These are phyloP conservation scores for Lycocorax pyrrhopterus DNA, from an alignment of 2,113 vertebrate genomes.

Conservation along the genomic window DNA sequence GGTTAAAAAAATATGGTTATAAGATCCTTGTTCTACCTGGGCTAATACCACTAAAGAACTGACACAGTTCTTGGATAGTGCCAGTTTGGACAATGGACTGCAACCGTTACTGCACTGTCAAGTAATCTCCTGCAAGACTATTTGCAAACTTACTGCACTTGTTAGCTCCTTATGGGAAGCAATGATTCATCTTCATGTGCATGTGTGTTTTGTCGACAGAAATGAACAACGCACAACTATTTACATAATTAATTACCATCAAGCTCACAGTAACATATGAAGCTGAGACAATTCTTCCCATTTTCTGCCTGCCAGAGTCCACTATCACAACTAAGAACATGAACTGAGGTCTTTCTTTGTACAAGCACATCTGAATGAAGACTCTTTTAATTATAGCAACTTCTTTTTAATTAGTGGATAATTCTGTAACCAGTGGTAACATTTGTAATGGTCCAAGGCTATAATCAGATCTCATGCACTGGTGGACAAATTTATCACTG, in stretches of 20 bases:
- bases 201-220: neutral
- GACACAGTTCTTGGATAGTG: neutral
- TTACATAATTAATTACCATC: conserved; percentile 36
- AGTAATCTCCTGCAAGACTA: neutral
- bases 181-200: neutral
- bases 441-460: neutral
- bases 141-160: neutral
- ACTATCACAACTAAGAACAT: neutral
- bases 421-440: conserved; percentile 22
- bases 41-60: neutral
- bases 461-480: neutral
- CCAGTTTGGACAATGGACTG: neutral
- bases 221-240: neutral
- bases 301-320: conserved; percentile 39
- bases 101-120: neutral
- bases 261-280: neutral
- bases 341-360: conserved; percentile 9
- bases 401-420: neutral
- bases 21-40: neutral
- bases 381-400: conserved; percentile 15
- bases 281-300: conserved; percentile 12
- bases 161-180: neutral
- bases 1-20: neutral
- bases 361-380: neutral
- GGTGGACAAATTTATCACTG: neutral